Percentiles rank a stretch among this genome's conserved stretches.
phyloP scores from a whole-genome alignment of 2,888 invertebrate genomes.

The Clanis bilineata region DNA sequence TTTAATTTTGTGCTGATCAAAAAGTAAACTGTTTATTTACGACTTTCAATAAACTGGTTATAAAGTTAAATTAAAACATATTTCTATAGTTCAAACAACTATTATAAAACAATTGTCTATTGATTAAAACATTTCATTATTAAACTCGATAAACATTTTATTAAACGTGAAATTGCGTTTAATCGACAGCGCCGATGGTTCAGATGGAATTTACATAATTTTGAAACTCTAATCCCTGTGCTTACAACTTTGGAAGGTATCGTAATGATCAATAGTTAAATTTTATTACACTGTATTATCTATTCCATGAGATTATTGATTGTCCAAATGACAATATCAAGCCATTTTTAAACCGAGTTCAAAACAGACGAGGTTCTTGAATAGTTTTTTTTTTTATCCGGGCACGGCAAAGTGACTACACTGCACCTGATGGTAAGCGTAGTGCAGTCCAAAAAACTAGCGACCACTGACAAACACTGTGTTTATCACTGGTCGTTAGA shows the following conservation, averaged over 20 bases:
- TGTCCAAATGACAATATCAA: background rate
- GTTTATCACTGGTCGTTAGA: no score
- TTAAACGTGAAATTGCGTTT: conserved; percentile 25
- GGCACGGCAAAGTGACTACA: no score
- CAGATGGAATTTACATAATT: conserved; percentile 44
- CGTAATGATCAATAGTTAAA: conserved; percentile 37
- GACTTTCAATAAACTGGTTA: background rate
- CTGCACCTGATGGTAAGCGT: no score
- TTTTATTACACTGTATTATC: conserved; percentile 33
- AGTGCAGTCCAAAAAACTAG: no score
- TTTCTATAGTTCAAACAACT: background rate
- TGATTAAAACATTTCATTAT: conserved; percentile 29
- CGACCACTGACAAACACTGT: no score
- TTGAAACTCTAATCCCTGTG: conserved; percentile 44
- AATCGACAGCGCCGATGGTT: conserved; percentile 24
- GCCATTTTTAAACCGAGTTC: no score
- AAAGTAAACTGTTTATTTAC: no score
- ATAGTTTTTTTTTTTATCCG: no score
- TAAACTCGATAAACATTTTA: conserved; percentile 27
- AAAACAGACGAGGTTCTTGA: no score
- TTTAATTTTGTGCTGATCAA: background rate
- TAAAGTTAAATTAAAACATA: background rate
- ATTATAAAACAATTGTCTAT: conserved; percentile 15
- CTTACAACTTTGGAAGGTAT: conserved; percentile 37
- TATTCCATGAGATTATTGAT: conserved; percentile 19